Base-by-base conservation (phyloP, 2,888 invertebrate genomes). In the Homarus gammarus region DNA sequence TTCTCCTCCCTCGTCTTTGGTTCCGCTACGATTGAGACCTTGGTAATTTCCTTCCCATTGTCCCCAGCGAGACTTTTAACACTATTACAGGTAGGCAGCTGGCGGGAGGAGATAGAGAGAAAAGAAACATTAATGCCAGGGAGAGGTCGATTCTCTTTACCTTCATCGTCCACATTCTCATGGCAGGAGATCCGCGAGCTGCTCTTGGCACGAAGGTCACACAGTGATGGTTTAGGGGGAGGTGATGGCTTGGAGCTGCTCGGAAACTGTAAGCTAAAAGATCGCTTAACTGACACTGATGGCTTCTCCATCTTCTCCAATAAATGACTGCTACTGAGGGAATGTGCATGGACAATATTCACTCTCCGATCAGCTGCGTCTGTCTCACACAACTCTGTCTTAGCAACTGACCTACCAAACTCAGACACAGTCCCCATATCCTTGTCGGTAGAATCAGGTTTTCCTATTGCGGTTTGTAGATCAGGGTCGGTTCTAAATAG, bases 41-140 rank as follows among this genome's bases (percentile, higher is more conserved):
- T 89, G 18, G 84, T 89, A 10, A 89, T 36, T 40, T 89, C 89
- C 27, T 79, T 89, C 36, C 73, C 79, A 38, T 33, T 72, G 75
- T n/a, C 10, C 8, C 36, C 40, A 38, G 61, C 5, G 75, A 27
- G 6, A 72, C 27, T 27, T 27, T 64, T 64, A n/a, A 10, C n/a
- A 27, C 64, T 64, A 27, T 12, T 5, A 6, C 27, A 64, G 2
- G 2, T 64, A 27, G n/a, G 27, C 5, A 27, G 73, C 36, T 40
- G 51, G 22, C 79, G 56, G 12, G 84, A 72, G 0, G 84, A 72
- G 27, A 84, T 36, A 12, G 87, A 89, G 5, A 56, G 84, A 31
- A 89, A 84, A 31, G 89, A 89, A 31, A 89, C 89, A 72, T 44
- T 84, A 56, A 89, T 89, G 31, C 89, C 89, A 36, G 89, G 89